Percentiles rank a stretch among this genome's conserved stretches.
Evolutionary conservation across 2,113 vertebrate species (phyloP).

Genomic region (Pipra filicauda): DNA sequence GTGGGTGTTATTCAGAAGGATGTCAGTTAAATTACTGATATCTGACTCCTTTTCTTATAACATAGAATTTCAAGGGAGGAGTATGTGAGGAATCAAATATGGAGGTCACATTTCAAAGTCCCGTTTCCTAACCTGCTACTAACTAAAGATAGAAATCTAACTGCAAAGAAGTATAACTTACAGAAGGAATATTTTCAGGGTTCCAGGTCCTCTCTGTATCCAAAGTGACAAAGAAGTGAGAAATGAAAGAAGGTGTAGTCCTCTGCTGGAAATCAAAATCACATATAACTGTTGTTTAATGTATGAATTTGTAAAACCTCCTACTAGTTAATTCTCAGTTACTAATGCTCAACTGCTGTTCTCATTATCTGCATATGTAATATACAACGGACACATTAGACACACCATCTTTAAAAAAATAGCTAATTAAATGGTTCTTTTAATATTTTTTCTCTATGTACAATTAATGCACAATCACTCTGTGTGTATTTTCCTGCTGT

Average conservation of each 20-base stretch:
- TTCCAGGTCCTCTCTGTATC: background rate
- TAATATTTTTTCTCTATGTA: background rate
- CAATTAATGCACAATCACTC: background rate
- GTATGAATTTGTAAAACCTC: background rate
- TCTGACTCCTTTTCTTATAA: background rate
- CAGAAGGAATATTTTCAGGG: background rate
- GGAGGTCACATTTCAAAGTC: conserved; percentile 33
- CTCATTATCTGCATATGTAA: background rate
- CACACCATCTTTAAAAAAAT: background rate
- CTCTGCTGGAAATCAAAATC: background rate
- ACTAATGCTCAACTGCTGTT: background rate
- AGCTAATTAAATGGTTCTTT: background rate
- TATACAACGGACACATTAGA: background rate
- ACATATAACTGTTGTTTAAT: background rate
- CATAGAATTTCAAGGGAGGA: background rate
- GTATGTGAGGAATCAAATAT: background rate
- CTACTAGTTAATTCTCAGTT: background rate
- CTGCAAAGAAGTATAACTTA: background rate
- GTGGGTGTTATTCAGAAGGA: background rate
- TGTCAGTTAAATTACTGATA: background rate
- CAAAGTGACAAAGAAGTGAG: background rate
- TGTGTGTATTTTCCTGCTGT: background rate
- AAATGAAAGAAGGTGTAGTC: background rate
- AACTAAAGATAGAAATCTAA: background rate
- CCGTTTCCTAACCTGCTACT: background rate